Percentiles rank a stretch among this genome's conserved stretches.
phyloP scores from a whole-genome alignment of 2,888 invertebrate species.

The Rotaria macrura region DNA sequence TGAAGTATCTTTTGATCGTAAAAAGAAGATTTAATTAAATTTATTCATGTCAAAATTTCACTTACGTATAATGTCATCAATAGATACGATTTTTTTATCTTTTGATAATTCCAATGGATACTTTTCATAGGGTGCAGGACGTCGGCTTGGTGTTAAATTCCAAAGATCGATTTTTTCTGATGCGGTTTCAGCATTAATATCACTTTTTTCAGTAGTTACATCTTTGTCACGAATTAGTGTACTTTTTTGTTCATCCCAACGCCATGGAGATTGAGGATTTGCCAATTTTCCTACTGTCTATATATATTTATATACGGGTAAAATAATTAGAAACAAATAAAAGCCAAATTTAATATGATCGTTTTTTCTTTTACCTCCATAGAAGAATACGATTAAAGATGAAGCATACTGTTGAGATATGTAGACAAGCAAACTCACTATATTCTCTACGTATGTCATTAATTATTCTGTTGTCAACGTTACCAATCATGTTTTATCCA shows the following conservation, averaged over 20 bases:
- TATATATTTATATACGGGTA: background rate
- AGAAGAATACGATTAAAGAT: background rate
- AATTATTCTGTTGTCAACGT: background rate
- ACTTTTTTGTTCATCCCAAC: background rate
- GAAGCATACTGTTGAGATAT: background rate
- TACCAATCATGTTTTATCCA: background rate
- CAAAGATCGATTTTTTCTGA: background rate
- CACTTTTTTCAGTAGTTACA: background rate
- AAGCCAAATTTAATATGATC: background rate
- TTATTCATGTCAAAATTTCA: no score
- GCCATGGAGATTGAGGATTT: background rate
- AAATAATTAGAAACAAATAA: background rate
- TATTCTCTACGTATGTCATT: background rate
- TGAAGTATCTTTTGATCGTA: background rate
- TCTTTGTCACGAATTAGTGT: background rate
- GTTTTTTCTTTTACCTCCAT: background rate
- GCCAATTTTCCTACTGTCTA: background rate
- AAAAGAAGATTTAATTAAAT: background rate
- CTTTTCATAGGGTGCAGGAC: background rate
- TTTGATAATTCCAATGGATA: background rate
- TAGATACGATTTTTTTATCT: background rate
- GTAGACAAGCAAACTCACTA: background rate
- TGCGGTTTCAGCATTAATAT: background rate
- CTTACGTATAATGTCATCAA: slow-evolving; percentile 11
- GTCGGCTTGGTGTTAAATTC: background rate